Base-by-base conservation (phyloP, 2,888 invertebrate species). In the Xylophagus ater region DNA sequence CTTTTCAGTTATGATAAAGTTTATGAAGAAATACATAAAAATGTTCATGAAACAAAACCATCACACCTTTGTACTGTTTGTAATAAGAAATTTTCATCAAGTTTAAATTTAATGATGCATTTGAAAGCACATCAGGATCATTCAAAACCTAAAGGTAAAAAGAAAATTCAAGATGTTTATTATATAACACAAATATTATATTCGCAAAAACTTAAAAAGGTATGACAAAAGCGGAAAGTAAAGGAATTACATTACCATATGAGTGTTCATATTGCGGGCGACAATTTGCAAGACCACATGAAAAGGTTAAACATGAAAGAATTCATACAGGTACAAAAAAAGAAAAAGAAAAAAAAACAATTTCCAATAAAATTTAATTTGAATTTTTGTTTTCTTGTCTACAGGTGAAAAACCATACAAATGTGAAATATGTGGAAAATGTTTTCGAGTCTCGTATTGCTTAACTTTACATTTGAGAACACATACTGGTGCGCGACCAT, bases 301-400 rank as follows among this genome's bases (percentile, higher is more conserved):
- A 85, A 51, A 84, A 84, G 59, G 84, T 85, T 2, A 84, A 84
- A 59, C 85, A 85, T 51, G 85, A 85, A 59, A 68, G 85, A n/a
- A 79, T 84, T 53, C 85, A 85, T 50, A 85, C 85, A 1, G 81
- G 81, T 55, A 50, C 10, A 12, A 23, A 15, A 9, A 17, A 8
- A 17, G 5, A 13, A 29, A 26, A 18, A 5, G 26, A 21, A 14
- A 18, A 10, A 7, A 5, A 34, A 28, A 34, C 4, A 21, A 38
- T 10, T 31, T 12, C 17, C 13, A 9, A 30, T 5, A 29, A 5
- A 34, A 37, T 34, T 15, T 21, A 15, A 18, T 13, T 13, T 13
- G 30, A 30, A 30, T 21, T 21, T 21, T 21, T 21, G 21, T 26
- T 26, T 26, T 12, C 28, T 29, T 12, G 2, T 12, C 46, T 47